Conservation (phyloP, 1,140 invertebrate genomes). For the Bombus ignitus region DNA sequence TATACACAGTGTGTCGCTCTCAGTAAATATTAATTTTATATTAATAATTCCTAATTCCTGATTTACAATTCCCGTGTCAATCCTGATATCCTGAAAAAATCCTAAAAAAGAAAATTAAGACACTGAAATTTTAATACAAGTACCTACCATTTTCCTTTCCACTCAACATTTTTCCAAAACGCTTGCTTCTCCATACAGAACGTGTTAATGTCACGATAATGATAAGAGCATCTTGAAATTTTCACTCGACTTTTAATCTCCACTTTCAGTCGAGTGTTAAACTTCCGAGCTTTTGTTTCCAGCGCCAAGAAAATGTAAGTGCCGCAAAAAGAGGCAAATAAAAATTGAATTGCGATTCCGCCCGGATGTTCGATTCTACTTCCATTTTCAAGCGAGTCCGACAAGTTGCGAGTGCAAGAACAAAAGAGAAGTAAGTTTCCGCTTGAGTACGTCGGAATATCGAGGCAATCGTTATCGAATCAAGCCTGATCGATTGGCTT, state of each 20-base stretch:
- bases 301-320: neutral
- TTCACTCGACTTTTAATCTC: neutral
- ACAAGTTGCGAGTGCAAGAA: neutral
- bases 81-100: neutral
- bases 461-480: constrained; percentile 4
- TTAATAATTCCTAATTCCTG: neutral
- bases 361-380: neutral
- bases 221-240: neutral
- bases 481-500: constrained; percentile 12
- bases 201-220: neutral
- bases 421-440: neutral
- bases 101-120: neutral
- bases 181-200: neutral
- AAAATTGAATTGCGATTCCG: neutral
- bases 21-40: neutral
- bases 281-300: neutral
- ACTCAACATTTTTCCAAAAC: neutral
- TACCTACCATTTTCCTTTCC: neutral
- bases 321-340: neutral
- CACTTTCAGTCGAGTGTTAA: neutral
- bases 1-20: neutral
- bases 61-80: neutral
- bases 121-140: neutral
- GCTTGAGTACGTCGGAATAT: neutral
- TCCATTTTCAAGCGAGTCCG: neutral